These are phyloP conservation scores for Alcedo atthis DNA, from an alignment of 2,797 vertebrate genomes.

Conservation along the genomic window DNA sequence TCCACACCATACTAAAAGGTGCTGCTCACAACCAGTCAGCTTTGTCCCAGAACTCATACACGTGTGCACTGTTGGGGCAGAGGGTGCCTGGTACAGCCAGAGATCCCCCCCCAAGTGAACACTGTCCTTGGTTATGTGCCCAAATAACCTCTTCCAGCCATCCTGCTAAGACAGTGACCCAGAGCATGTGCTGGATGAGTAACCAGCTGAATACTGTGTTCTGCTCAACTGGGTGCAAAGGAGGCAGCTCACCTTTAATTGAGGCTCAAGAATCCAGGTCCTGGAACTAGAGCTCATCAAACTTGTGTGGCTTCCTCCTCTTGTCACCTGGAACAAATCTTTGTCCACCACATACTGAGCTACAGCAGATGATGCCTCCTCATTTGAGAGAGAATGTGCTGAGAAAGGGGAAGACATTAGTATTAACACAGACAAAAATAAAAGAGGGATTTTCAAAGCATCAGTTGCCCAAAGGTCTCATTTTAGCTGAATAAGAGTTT, in stretches of 20 bases:
- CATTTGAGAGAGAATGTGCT: neutral
- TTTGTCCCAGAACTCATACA: neutral
- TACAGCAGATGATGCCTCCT: neutral
- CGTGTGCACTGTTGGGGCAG: rapidly evolving
- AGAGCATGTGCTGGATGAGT: rapidly evolving
- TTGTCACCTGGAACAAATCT: neutral
- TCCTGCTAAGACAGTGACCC: neutral
- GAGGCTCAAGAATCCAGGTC: neutral
- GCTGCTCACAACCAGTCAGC: rapidly evolving
- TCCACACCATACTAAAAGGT: neutral
- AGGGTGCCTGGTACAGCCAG: neutral
- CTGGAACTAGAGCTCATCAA: neutral
- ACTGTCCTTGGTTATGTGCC: neutral
- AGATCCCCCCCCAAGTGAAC: neutral
- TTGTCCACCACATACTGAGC: rapidly evolving
- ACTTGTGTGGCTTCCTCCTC: neutral
- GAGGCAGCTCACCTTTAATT: neutral
- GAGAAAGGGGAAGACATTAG: neutral
- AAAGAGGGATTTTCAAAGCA: slow-evolving; percentile 24
- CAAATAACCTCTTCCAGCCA: neutral
- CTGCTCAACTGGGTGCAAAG: neutral
- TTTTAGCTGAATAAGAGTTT: slow-evolving; percentile 46
- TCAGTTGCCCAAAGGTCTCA: neutral
- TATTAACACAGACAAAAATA: neutral
- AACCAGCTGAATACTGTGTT: neutral